Evolutionary conservation across 2,888 invertebrate species (phyloP), one percentile per base, ranked within the genome.

Genomic region (Venustoraphidia nigricollis): DNA sequence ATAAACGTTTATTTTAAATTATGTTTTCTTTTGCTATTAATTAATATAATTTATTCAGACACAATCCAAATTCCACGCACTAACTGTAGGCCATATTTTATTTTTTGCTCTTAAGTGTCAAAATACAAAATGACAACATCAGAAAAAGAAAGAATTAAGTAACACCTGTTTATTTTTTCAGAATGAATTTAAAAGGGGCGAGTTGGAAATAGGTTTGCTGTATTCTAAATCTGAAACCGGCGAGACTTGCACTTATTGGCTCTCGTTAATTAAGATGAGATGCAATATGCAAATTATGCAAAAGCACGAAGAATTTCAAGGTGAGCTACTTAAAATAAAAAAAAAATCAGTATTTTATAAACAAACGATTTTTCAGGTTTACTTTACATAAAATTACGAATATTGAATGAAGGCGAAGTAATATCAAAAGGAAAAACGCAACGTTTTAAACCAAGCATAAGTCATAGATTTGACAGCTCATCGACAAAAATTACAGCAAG

Each of bases 301-400:
- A 54, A 76, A 80, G 53, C 81, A 81, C 52, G 81, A 82, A 60
- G 72, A 73, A 56, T 71, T 72, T 53, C 79, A 79, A 68, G 81
- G 78, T 77, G 65, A 56, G 48, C 50, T 49, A 38, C 11, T 10
- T 14, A 36, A 13, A 34, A 14, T 35, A 34, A 41, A 39, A 9
- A 39, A 39, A 39, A 10, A 39, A 5, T 35, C 2, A 14, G 5
- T 36, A n/a, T 6, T 35, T 44, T 34, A 35, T 44, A 35, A 9
- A 13, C 9, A n/a, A 45, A 47, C 42, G 35, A 55, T 53, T 54
- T 51, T 71, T 50, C 65, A 79, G 78, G 79, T 36, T 80, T 79
- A 47, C 71, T 87, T 57, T 87, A 87, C 62, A 72, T 87, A 52
- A 87, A 87, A 66, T 83, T 86, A 50, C 79, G 81, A 0, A 77